phyloP scores from a whole-genome alignment of 2,888 invertebrate genomes.

The Malthinus flaveolus region DNA sequence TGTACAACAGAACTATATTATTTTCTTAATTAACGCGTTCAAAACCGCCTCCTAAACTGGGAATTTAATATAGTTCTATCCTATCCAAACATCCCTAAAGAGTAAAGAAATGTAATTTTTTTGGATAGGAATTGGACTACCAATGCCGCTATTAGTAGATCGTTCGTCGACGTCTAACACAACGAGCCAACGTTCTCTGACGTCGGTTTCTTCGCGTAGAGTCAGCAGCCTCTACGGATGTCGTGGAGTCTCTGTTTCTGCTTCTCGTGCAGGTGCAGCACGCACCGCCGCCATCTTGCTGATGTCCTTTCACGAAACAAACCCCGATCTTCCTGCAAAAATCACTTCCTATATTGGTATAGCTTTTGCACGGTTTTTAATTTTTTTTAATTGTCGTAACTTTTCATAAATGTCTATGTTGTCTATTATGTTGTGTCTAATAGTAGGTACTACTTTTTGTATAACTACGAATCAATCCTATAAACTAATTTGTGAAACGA shows the following conservation, averaged over 20 bases:
- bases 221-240: constrained; percentile 62
- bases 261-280: constrained; percentile 91
- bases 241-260: constrained; percentile 73
- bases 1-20: too few species aligned
- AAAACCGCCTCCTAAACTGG: background rate
- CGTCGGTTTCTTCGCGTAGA: constrained; percentile 57
- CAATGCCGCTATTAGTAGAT: constrained; percentile 60
- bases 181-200: constrained; percentile 58
- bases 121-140: constrained; percentile 28
- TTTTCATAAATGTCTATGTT: background rate
- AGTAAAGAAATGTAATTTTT: constrained; percentile 14
- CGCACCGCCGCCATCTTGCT: constrained; percentile 93
- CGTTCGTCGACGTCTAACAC: constrained; percentile 50
- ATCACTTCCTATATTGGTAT: constrained; percentile 32
- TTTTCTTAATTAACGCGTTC: too few species aligned
- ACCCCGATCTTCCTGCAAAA: constrained; percentile 30
- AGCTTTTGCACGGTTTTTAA: constrained; percentile 17
- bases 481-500: background rate
- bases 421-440: background rate
- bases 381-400: too few species aligned
- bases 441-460: background rate
- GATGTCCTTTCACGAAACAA: constrained; percentile 82
- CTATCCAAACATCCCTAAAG: background rate
- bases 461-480: too few species aligned
- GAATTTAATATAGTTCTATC: background rate